These are phyloP conservation scores for Troilus luridus DNA, from an alignment of 2,888 invertebrate species.

Conservation along the genomic window DNA sequence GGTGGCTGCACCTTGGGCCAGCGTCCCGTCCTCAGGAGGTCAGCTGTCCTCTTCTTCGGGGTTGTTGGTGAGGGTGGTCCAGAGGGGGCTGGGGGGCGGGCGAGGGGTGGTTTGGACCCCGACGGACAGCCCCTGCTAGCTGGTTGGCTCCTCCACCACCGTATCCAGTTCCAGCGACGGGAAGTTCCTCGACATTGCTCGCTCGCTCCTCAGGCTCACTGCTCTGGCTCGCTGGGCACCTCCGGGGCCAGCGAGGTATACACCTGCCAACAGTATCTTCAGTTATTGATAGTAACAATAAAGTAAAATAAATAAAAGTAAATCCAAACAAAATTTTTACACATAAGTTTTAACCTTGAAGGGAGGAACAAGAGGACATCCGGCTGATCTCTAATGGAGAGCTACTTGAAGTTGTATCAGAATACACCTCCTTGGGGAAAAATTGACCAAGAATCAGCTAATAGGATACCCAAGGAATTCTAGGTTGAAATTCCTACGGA, in stretches of 20 bases:
- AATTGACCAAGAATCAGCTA: no score
- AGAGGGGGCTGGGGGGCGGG: constrained; percentile 75
- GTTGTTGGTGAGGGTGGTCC: constrained; percentile 82
- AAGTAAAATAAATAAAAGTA: no score
- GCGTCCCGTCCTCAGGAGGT: constrained; percentile 52
- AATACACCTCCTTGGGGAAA: no score
- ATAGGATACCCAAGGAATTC: no score
- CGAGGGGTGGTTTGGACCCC: constrained; percentile 60
- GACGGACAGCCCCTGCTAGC: constrained; percentile 70
- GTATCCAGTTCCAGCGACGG: constrained; percentile 86
- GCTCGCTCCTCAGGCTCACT: constrained; percentile 74
- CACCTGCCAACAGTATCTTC: constrained; percentile 59
- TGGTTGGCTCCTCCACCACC: constrained; percentile 80
- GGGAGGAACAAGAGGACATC: no score
- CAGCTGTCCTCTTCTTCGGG: constrained; percentile 64
- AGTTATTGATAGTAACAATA: no score
- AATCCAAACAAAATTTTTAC: no score
- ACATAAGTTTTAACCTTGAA: no score
- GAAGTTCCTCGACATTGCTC: constrained; percentile 81
- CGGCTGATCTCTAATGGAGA: no score
- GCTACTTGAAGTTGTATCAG: no score
- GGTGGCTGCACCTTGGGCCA: constrained; percentile 21
- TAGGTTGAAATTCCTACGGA: no score
- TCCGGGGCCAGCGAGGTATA: constrained; percentile 65
- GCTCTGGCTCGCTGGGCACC: constrained; percentile 67